Evolutionary conservation across 2,797 vertebrate species (phyloP).

Genomic region (Artibeus jamaicensis): DNA sequence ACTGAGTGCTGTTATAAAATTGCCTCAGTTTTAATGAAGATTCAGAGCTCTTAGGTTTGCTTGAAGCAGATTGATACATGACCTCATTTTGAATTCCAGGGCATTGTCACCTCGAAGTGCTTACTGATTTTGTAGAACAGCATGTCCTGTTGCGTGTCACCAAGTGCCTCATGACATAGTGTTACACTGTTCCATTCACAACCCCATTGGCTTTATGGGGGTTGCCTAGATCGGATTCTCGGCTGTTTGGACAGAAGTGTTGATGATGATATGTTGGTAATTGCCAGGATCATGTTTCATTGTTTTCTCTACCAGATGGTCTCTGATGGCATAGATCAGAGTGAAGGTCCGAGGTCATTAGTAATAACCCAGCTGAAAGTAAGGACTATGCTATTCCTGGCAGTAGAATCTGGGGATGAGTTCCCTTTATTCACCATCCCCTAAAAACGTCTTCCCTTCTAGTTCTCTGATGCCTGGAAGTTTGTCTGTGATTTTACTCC

Average conservation of each 20-base stretch:
- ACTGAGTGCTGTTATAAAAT: not conserved
- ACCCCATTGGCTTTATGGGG: not conserved
- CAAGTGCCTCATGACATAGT: not conserved
- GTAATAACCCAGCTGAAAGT: not conserved
- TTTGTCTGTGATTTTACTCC: not conserved
- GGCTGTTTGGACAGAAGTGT: not conserved
- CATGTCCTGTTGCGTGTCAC: not conserved
- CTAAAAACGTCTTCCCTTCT: not conserved
- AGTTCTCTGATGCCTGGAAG: not conserved
- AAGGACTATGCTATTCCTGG: not conserved
- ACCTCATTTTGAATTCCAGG: not conserved
- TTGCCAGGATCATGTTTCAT: not conserved
- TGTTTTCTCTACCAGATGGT: not conserved
- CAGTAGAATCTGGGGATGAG: not conserved
- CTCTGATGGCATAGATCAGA: not conserved
- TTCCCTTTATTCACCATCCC: not conserved
- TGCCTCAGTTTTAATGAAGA: conserved; percentile 16
- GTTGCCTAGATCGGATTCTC: not conserved
- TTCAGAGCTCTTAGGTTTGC: not conserved
- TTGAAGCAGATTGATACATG: not conserved
- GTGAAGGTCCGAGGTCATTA: not conserved
- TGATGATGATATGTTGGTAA: not conserved
- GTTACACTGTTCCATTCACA: not conserved
- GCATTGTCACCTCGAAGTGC: not conserved
- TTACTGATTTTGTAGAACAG: not conserved